These are phyloP conservation scores for Pyrocoelia pectoralis DNA, from an alignment of 2,888 invertebrate genomes.

Conservation along the genomic window DNA sequence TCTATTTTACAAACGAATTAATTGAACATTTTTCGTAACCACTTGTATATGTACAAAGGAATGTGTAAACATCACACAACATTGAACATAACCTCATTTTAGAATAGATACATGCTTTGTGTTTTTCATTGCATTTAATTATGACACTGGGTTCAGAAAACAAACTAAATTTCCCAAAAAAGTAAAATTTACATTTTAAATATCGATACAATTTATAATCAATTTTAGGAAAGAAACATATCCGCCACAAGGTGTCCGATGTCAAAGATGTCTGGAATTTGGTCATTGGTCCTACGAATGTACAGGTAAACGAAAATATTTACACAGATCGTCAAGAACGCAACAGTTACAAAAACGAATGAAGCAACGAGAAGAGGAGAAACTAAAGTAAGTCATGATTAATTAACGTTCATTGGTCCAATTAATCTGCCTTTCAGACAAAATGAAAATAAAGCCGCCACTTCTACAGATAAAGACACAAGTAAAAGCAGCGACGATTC, in stretches of 20 bases:
- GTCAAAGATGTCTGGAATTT: constrained; percentile 91
- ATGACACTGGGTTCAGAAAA: constrained; percentile 8
- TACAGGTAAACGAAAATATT: constrained; percentile 86
- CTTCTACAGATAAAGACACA: background rate
- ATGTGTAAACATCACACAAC: background rate
- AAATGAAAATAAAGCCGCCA: background rate
- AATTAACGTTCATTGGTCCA: too few relatives aligned
- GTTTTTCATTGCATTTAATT: background rate
- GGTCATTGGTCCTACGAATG: constrained; percentile 97
- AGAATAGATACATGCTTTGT: too few relatives aligned
- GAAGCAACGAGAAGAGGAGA: constrained; percentile 60
- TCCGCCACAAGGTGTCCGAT: constrained; percentile 77
- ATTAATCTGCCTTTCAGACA: background rate
- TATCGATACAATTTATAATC: background rate
- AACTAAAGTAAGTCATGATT: constrained; percentile 6
- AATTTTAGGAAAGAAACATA: constrained; percentile 68
- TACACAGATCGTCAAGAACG: constrained; percentile 85
- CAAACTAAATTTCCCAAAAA: background rate
- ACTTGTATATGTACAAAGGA: background rate
- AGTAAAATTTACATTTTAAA: background rate
- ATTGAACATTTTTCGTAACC: background rate
- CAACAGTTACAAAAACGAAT: constrained; percentile 76
- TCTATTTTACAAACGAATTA: background rate
- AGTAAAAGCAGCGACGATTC: background rate
- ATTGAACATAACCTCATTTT: constrained; percentile 7